Evolutionary conservation across 2,888 invertebrate species (phyloP).

Genomic region (Chrysodeixis includens): DNA sequence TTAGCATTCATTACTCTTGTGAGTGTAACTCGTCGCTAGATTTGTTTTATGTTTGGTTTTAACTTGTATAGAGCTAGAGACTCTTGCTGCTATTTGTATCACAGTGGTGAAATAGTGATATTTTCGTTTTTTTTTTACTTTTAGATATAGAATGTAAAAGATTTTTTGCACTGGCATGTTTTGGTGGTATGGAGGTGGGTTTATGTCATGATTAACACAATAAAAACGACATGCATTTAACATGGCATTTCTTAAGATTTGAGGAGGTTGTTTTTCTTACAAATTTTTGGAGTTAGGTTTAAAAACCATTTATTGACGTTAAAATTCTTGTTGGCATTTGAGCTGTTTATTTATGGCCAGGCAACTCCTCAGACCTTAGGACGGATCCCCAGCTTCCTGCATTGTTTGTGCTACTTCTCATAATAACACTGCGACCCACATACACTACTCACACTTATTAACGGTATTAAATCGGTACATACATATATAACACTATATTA

Average conservation of each 20-base stretch:
- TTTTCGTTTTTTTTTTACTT: constrained; percentile 41
- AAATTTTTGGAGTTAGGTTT: constrained; percentile 6
- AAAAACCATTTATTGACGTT: neutral
- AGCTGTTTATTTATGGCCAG: constrained; percentile 16
- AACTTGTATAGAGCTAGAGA: neutral
- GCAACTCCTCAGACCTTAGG: constrained; percentile 68
- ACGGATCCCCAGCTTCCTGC: constrained; percentile 59
- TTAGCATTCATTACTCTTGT: constrained; percentile 26
- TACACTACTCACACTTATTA: constrained; percentile 46
- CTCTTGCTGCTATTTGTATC: constrained; percentile 22
- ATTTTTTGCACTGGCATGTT: constrained; percentile 76
- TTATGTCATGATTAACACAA: constrained; percentile 85
- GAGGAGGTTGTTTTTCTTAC: constrained; percentile 61
- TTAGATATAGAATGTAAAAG: constrained; percentile 38
- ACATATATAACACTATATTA: constrained; percentile 26
- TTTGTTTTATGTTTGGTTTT: neutral
- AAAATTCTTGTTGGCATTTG: neutral
- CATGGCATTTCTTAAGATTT: constrained; percentile 69
- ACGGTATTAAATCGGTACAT: constrained; percentile 26
- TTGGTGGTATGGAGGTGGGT: constrained; percentile 85
- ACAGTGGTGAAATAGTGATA: constrained; percentile 35
- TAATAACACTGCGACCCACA: constrained; percentile 47
- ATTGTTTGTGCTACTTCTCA: constrained; percentile 61
- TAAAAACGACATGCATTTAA: constrained; percentile 69
- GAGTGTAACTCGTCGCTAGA: constrained; percentile 31